Percentiles rank a stretch among this genome's conserved stretches.
Conservation (phyloP, 2,797 vertebrate genomes). For the Lophotriccus pileatus region DNA sequence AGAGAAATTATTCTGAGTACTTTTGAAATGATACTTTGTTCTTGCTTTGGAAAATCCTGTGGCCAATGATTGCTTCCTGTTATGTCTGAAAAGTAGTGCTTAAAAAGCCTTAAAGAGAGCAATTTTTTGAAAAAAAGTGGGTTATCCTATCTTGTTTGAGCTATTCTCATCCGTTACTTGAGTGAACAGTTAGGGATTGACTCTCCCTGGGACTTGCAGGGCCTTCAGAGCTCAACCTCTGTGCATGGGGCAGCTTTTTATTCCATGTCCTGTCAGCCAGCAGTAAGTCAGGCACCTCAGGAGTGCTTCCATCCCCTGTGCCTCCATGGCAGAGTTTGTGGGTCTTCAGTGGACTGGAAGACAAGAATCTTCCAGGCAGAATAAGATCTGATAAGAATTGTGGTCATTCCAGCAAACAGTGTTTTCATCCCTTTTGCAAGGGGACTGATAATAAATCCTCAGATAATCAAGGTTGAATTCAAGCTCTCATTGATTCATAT, state of each 20-base stretch:
- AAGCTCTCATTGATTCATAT: not conserved
- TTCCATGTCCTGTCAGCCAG: not conserved
- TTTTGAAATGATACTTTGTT: not conserved
- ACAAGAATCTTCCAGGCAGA: not conserved
- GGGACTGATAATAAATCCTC: not conserved
- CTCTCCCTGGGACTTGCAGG: not conserved
- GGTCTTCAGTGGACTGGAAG: not conserved
- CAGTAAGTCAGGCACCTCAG: no score
- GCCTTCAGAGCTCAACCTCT: not conserved
- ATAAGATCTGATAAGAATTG: accelerated
- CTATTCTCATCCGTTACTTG: not conserved
- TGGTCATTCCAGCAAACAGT: not conserved
- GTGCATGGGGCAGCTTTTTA: not conserved
- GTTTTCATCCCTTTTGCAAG: not conserved
- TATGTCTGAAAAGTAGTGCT: not conserved
- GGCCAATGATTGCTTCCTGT: not conserved
- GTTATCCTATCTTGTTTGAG: not conserved
- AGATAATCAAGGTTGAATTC: not conserved
- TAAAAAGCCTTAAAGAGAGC: not conserved
- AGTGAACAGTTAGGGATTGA: not conserved
- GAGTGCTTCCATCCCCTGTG: not conserved
- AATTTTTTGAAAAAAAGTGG: not conserved
- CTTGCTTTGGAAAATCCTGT: not conserved
- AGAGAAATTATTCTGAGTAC: not conserved
- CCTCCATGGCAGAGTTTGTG: not conserved